Base-by-base conservation (phyloP, 1,140 invertebrate species). In the Hypothenemus hampei region DNA sequence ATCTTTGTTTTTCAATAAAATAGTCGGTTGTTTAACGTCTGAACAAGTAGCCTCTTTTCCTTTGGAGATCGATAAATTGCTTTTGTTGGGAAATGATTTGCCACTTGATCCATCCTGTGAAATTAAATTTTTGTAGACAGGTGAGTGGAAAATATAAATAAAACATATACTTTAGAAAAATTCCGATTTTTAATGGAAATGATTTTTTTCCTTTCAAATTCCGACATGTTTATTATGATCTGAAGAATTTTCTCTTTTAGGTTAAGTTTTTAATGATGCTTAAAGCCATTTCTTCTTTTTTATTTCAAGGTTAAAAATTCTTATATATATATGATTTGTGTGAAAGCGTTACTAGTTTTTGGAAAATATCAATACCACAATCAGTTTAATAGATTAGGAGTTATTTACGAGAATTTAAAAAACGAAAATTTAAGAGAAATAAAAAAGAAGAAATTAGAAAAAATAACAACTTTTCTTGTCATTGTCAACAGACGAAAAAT, bases 1-100 rank as follows among this genome's bases (percentile, higher is more conserved):
- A 47, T 69, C 67, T 56, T 65, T 54, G n/a, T 60, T 48, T 64
- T 71, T 71, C 33, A 69, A 50, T 19, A 72, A 58, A 47, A 72
- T 70, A 29, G 68, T 70, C 6, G 70, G 69, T 57, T 71, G 68
- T 53, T 70, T 70, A 8, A 45, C 6, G 6, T 57, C 48, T 20
- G 31, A 20, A 11, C 8, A 22, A 19, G 6, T 35, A 3, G 35
- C n/a, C 3, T 47, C 39, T 13, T 33, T 33, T 33, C 29, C 33
- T 20, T 41, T 48, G 2, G 36, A 47, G 13, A 24, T 7, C 5
- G 18, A n/a, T 11, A 2, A 3, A 22, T 4, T 40, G 13, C 35
- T 16, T 13, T 29, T 43, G 23, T 21, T 23, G 3, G 44, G n/a
- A 33, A 48, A 56, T 13, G 13, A 24, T 21, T 15, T 33, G 29